A percentile compares a stretch with the other conserved stretches of the same genome.
phyloP scores from a whole-genome alignment of 2,888 invertebrate genomes.

The Adela reaumurella region DNA sequence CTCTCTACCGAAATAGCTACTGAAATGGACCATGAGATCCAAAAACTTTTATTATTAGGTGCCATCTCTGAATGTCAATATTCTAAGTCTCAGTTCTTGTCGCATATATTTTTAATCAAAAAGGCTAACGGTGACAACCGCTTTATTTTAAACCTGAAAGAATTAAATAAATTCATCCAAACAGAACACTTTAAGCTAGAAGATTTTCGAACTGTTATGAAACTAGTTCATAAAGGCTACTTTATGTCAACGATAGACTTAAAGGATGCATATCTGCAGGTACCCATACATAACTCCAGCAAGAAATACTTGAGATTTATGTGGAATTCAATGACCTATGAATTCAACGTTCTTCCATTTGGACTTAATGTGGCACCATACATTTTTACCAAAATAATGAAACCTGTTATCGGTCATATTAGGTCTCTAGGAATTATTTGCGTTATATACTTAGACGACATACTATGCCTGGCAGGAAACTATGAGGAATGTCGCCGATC shows the following conservation, averaged over 20 bases:
- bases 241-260: slow-evolving; percentile 6
- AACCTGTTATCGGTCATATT: neutral
- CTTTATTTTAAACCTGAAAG: slow-evolving; percentile 6
- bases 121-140: neutral
- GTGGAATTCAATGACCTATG: neutral
- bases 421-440: neutral
- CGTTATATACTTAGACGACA: neutral
- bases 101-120: neutral
- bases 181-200: slow-evolving; percentile 6
- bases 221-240: slow-evolving; percentile 2
- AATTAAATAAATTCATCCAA: slow-evolving; percentile 1
- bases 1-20: too few relatives aligned
- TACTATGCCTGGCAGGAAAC: neutral
- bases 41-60: too few relatives aligned
- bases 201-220: slow-evolving; percentile 4
- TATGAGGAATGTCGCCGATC: neutral
- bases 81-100: neutral
- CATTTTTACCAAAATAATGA: neutral
- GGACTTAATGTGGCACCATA: neutral
- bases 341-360: neutral
- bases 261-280: neutral
- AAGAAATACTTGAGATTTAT: neutral
- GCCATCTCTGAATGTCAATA: neutral
- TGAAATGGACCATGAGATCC: too few relatives aligned
- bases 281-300: neutral